Percentiles rank a stretch among this genome's conserved stretches.
Evolutionary conservation across 2,888 invertebrate genomes (phyloP).

Genomic region (Hyposoter didymator): DNA sequence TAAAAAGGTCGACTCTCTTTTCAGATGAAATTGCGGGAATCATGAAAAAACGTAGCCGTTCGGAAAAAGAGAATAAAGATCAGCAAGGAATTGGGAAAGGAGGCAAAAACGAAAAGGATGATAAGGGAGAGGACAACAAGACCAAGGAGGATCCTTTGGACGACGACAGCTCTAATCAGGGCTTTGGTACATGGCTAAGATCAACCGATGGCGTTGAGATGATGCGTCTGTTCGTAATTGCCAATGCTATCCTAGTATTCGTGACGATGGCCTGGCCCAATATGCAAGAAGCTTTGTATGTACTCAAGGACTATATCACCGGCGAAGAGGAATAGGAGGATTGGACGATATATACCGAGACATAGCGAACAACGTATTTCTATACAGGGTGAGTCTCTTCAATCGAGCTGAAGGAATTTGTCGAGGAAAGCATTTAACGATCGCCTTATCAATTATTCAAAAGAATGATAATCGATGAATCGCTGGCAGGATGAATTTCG

Average conservation of each 20-base stretch:
- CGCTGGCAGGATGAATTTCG: not conserved
- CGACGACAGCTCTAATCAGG: conserved; percentile 79
- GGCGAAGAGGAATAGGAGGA: conserved; percentile 73
- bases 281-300: conserved; percentile 86
- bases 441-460: not conserved
- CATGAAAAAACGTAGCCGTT: conserved; percentile 76
- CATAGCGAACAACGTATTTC: not conserved
- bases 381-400: conserved; percentile 4
- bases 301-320: conserved; percentile 82
- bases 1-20: not conserved
- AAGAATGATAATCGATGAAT: not conserved
- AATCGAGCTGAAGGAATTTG: not conserved
- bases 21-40: conserved; percentile 25
- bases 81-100: conserved; percentile 48
- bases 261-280: conserved; percentile 91
- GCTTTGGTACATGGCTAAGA: conserved; percentile 82
- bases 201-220: conserved; percentile 89
- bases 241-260: conserved; percentile 90
- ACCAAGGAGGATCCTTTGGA: conserved; percentile 65
- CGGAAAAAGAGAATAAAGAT: conserved; percentile 70
- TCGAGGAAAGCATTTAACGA: not conserved
- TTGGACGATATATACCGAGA: conserved; percentile 1
- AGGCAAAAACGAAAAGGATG: conserved; percentile 5
- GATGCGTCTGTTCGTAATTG: conserved; percentile 92
- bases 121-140: conserved; percentile 44